phyloP scores from a whole-genome alignment of 2,113 vertebrate genomes.

The Silurus asotus region DNA sequence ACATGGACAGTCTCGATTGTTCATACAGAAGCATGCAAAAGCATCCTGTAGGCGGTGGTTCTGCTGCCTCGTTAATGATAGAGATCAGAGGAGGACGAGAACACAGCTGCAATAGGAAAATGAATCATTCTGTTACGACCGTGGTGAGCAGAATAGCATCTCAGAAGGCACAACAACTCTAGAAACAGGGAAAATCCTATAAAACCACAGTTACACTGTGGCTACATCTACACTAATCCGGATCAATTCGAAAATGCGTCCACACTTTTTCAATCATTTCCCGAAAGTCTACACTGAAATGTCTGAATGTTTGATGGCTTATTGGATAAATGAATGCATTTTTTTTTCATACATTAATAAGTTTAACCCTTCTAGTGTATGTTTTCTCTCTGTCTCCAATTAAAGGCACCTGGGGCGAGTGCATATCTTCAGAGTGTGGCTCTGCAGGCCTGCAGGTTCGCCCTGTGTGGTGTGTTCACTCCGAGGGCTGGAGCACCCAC shows the following conservation, averaged over 20 bases:
- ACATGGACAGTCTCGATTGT: neutral
- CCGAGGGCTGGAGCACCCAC: conserved; percentile 80
- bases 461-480: conserved; percentile 79
- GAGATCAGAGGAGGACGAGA: neutral
- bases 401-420: conserved; percentile 82
- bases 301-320: neutral
- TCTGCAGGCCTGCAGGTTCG: conserved; percentile 74
- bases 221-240: no score
- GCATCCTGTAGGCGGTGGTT: neutral
- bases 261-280: no score
- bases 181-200: neutral
- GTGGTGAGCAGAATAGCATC: neutral
- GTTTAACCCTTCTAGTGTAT: neutral
- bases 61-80: neutral
- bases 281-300: no score
- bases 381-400: conserved; percentile 36
- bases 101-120: neutral
- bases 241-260: no score
- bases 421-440: conserved; percentile 77
- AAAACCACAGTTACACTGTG: neutral
- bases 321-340: neutral
- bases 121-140: neutral
- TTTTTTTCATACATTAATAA: neutral
- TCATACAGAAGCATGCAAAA: neutral
- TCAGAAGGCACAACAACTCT: neutral